phyloP scores from a whole-genome alignment of 2,797 vertebrate species.

The Glyptemys insculpta region DNA sequence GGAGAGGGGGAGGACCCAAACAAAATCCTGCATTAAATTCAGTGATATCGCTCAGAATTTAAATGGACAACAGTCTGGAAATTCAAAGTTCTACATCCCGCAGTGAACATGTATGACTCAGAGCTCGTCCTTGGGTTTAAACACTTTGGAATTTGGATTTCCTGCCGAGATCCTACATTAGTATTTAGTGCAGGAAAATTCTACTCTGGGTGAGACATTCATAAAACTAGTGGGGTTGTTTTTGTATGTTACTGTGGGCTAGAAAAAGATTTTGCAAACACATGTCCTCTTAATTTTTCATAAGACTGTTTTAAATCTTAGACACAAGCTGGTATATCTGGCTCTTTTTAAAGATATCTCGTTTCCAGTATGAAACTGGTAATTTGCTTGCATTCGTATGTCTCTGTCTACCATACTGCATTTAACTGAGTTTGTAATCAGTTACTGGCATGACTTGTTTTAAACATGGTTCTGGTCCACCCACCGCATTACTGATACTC shows the following conservation, averaged over 20 bases:
- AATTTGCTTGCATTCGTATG: background rate
- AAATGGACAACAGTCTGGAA: background rate
- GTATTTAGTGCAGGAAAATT: slow-evolving; percentile 21
- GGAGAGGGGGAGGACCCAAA: background rate
- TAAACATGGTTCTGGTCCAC: background rate
- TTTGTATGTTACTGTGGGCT: background rate
- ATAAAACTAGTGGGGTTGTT: background rate
- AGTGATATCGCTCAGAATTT: slow-evolving; percentile 24
- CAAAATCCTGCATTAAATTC: background rate
- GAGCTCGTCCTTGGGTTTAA: slow-evolving; percentile 47
- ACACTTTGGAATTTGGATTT: slow-evolving; percentile 51
- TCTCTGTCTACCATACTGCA: background rate
- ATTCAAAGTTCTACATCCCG: slow-evolving; percentile 2
- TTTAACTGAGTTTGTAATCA: background rate
- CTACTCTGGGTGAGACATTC: background rate
- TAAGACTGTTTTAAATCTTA: background rate
- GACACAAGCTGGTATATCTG: background rate
- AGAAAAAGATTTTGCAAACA: background rate
- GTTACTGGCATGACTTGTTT: background rate
- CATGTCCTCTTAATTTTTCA: background rate
- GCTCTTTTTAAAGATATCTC: background rate
- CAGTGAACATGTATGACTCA: slow-evolving; percentile 40
- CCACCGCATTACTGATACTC: background rate
- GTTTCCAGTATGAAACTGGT: background rate
- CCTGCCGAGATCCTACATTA: slow-evolving; percentile 41